These are phyloP conservation scores for Lutraria rhynchaena DNA, from an alignment of 1,140 invertebrate genomes.

Conservation along the genomic window DNA sequence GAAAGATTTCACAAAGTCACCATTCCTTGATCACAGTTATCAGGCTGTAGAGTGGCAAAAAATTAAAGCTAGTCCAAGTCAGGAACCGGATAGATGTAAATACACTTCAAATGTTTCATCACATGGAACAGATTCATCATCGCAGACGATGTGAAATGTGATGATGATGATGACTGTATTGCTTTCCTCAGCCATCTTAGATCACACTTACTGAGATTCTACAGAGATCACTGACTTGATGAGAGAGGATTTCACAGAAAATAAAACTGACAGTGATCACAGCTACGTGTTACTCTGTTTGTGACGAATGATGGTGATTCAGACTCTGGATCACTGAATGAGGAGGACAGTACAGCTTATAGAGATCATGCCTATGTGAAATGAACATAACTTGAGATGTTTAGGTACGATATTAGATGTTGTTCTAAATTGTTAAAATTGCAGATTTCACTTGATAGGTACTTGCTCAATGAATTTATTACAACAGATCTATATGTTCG, in stretches of 20 bases:
- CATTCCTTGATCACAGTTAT: slow-evolving; percentile 41
- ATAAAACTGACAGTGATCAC: slow-evolving; percentile 17
- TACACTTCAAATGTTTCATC: too few species aligned
- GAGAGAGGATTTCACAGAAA: slow-evolving; percentile 1
- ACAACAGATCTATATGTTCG: too few species aligned
- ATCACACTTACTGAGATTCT: slow-evolving; percentile 33
- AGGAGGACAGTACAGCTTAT: slow-evolving; percentile 7
- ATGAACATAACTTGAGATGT: too few species aligned
- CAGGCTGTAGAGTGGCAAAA: slow-evolving; percentile 28
- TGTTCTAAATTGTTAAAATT: too few species aligned
- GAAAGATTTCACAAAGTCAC: slow-evolving; percentile 44
- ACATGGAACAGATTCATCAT: too few species aligned
- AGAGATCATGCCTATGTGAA: slow-evolving; percentile 43
- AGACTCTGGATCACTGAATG: slow-evolving; percentile 42
- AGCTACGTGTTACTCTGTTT: slow-evolving; percentile 16
- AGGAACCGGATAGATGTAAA: too few species aligned
- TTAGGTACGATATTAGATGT: too few species aligned
- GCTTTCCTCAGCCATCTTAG: background rate
- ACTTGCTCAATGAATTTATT: too few species aligned
- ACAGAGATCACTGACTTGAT: slow-evolving; percentile 5
- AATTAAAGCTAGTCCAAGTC: background rate
- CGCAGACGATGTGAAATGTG: too few species aligned
- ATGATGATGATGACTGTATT: too few species aligned
- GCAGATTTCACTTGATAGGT: too few species aligned
- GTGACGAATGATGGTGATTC: slow-evolving; percentile 7